Evolutionary conservation across 2,888 invertebrate species (phyloP).

Genomic region (Metallyticus violacea): DNA sequence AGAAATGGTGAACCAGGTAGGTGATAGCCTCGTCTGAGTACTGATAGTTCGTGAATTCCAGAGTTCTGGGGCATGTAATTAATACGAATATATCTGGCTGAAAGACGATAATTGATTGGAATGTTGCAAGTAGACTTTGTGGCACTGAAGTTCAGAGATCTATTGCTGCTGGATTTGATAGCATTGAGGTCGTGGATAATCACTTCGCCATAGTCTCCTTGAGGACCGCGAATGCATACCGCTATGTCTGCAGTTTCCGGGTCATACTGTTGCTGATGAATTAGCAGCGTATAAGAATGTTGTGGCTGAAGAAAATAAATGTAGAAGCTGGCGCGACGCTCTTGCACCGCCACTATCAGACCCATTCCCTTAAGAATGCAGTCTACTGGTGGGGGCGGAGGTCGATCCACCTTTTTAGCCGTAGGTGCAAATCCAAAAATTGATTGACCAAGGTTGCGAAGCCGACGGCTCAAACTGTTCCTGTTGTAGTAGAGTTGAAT

Average conservation of each 20-base stretch:
- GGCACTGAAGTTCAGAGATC: neutral
- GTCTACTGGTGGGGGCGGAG: neutral
- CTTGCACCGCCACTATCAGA: conserved; percentile 55
- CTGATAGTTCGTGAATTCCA: conserved; percentile 57
- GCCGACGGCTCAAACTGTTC: neutral
- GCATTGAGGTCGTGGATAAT: neutral
- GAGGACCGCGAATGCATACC: conserved; percentile 49
- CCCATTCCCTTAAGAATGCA: conserved; percentile 52
- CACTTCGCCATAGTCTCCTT: conserved; percentile 49
- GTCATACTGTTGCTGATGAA: neutral
- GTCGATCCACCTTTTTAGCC: neutral
- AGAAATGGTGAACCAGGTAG: conserved; percentile 60
- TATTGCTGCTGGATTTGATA: neutral
- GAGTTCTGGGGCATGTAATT: conserved; percentile 52
- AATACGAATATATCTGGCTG: conserved; percentile 39
- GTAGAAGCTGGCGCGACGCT: conserved; percentile 56
- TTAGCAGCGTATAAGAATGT: neutral
- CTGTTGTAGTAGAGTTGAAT: neutral
- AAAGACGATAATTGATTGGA: conserved; percentile 13
- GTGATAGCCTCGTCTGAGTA: conserved; percentile 55
- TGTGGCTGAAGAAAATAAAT: conserved; percentile 48
- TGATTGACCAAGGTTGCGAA: neutral
- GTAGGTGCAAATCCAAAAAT: neutral
- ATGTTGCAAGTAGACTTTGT: conserved; percentile 4
- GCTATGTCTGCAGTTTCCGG: conserved; percentile 49